These are phyloP conservation scores for Spicauda simplicius DNA, from an alignment of 2,888 invertebrate species.

Conservation along the genomic window DNA sequence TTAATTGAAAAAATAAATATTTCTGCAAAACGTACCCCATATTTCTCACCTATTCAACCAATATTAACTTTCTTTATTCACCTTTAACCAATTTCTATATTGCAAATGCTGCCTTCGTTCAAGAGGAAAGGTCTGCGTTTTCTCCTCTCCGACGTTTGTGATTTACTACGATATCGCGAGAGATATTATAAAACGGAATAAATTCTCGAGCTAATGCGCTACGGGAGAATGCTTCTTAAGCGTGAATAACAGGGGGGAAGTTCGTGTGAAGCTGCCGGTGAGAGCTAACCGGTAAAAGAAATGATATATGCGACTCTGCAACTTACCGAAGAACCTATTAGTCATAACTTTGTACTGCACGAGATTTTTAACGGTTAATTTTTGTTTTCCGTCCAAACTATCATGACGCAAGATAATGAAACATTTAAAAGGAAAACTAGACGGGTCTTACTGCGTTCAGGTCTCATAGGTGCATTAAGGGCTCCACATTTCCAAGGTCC, in stretches of 20 bases:
- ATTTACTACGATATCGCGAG: conserved; percentile 34
- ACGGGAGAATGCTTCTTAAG: conserved; percentile 27
- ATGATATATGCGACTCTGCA: conserved; percentile 35
- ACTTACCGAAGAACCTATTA: conserved; percentile 35
- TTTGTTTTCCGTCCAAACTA: conserved; percentile 2
- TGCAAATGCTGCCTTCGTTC: conserved; percentile 21
- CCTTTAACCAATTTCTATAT: conserved; percentile 27
- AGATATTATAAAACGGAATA: conserved; percentile 36
- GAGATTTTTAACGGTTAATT: conserved; percentile 29
- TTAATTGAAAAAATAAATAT: no score
- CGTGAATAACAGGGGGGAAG: conserved; percentile 20
- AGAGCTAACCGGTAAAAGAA: conserved; percentile 34
- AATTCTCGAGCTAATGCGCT: conserved; percentile 24
- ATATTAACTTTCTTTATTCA: conserved; percentile 11
- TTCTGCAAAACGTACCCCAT: no score
- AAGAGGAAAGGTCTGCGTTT: conserved; percentile 29
- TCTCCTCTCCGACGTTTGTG: conserved; percentile 28
- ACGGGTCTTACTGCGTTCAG: no score
- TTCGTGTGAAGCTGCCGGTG: conserved; percentile 25
- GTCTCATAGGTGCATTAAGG: no score
- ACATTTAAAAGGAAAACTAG: no score
- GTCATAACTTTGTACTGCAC: conserved; percentile 35
- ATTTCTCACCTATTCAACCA: not conserved
- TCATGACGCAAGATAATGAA: not conserved
- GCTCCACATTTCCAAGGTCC: no score